Percentiles rank a stretch among this genome's conserved stretches.
Evolutionary conservation across 2,797 vertebrate species (phyloP).

Genomic region (Rachycentron canadum): DNA sequence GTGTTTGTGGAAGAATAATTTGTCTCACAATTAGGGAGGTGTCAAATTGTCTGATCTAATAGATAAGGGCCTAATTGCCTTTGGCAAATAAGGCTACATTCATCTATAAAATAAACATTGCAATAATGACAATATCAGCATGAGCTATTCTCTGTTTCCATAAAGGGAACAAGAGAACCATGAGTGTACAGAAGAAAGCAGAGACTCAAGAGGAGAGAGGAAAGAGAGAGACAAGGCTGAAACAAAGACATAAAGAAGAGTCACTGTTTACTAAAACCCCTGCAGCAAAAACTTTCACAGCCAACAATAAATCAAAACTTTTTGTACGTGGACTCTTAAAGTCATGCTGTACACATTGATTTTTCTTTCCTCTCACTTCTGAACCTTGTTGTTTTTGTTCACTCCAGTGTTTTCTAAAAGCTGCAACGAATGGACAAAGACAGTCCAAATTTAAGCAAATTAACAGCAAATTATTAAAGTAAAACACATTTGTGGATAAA

Average conservation of each 20-base stretch:
- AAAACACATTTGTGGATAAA: background rate
- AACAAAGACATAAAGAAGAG: slow-evolving; percentile 8
- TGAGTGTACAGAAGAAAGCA: background rate
- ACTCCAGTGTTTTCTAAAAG: background rate
- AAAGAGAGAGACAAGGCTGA: background rate
- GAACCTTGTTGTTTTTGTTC: background rate
- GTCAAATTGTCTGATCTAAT: background rate
- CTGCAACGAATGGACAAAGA: background rate
- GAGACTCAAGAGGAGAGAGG: background rate
- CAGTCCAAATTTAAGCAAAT: background rate
- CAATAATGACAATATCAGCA: slow-evolving; percentile 1
- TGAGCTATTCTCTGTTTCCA: slow-evolving; percentile 1
- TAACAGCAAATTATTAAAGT: background rate
- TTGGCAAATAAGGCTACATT: slow-evolving; percentile 8
- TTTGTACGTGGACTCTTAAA: slow-evolving; percentile 9
- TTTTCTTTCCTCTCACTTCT: slow-evolving; percentile 8
- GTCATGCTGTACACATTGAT: background rate
- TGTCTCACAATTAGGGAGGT: background rate
- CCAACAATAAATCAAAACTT: slow-evolving; percentile 31
- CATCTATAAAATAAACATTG: slow-evolving; percentile 6
- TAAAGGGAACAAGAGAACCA: background rate
- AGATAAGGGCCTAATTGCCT: slow-evolving; percentile 1
- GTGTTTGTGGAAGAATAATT: slow-evolving; percentile 7
- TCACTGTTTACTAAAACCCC: slow-evolving; percentile 18
- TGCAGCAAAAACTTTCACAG: slow-evolving; percentile 19